Evolutionary conservation across 2,797 vertebrate genomes (phyloP).

Genomic region (Falco concolor): DNA sequence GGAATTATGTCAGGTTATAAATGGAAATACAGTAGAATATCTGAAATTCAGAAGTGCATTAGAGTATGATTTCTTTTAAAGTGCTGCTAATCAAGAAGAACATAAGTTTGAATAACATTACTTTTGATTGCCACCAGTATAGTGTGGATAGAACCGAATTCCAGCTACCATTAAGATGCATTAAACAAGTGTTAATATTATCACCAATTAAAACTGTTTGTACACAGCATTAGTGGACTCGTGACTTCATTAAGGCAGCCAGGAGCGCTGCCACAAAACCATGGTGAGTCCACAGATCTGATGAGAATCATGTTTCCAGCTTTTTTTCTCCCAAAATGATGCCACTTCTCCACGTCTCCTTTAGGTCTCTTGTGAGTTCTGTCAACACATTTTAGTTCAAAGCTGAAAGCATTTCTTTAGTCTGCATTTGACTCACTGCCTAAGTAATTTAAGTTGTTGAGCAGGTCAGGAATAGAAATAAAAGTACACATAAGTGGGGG

Average conservation of each 20-base stretch:
- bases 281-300: neutral
- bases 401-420: constrained; percentile 13
- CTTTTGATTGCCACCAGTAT: neutral
- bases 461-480: constrained; percentile 38
- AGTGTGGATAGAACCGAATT: neutral
- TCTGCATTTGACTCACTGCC: constrained; percentile 22
- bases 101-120: constrained; percentile 15
- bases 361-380: constrained; percentile 17
- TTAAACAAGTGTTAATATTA: constrained; percentile 18
- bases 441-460: constrained; percentile 35
- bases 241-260: neutral
- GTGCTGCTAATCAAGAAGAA: constrained; percentile 18
- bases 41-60: constrained; percentile 35
- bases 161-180: neutral
- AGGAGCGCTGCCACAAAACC: neutral
- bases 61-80: constrained; percentile 21
- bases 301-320: neutral
- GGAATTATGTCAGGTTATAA: constrained; percentile 67
- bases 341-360: neutral
- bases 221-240: neutral
- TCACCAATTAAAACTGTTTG: neutral
- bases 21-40: constrained; percentile 56
- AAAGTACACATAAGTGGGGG: neutral
- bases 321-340: neutral
- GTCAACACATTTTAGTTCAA: constrained; percentile 49